Evolutionary conservation across 1,140 invertebrate species (phyloP).

Genomic region (Drosophila auraria): DNA sequence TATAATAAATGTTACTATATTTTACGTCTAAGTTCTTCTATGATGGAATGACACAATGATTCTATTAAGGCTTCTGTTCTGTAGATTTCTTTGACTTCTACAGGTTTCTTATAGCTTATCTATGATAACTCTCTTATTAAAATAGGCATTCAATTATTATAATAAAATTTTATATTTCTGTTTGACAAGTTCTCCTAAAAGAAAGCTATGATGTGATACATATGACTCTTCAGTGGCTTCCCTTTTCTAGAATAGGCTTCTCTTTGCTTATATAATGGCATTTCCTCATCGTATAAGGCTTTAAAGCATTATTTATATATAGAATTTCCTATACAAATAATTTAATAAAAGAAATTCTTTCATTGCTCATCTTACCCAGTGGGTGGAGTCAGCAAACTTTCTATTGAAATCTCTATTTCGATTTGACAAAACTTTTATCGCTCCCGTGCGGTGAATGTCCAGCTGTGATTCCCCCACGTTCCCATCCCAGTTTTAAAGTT

Average conservation of each 20-base stretch:
- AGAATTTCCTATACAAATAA: too few species aligned
- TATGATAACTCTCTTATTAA: background rate
- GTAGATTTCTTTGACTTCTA: background rate
- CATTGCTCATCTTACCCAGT: conserved; percentile 3
- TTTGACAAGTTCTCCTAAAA: background rate
- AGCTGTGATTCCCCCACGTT: conserved; percentile 32
- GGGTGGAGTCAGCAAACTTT: conserved; percentile 48
- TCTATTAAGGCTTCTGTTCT: background rate
- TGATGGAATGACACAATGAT: background rate
- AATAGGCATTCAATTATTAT: background rate
- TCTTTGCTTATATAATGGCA: too few species aligned
- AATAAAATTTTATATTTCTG: background rate
- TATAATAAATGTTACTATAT: too few species aligned
- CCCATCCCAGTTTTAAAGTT: conserved; percentile 21
- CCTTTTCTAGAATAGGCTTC: background rate
- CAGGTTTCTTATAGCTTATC: too few species aligned
- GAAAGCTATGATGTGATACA: background rate
- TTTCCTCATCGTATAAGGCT: too few species aligned
- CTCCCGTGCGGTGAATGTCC: conserved; percentile 42
- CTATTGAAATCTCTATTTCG: conserved; percentile 58
- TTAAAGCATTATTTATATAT: background rate
- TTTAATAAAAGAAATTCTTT: background rate
- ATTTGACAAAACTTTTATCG: conserved; percentile 55
- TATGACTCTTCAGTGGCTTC: background rate
- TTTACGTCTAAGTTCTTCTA: too few species aligned